These are phyloP conservation scores for Limenitis camilla DNA, from an alignment of 2,888 invertebrate genomes.

Conservation along the genomic window DNA sequence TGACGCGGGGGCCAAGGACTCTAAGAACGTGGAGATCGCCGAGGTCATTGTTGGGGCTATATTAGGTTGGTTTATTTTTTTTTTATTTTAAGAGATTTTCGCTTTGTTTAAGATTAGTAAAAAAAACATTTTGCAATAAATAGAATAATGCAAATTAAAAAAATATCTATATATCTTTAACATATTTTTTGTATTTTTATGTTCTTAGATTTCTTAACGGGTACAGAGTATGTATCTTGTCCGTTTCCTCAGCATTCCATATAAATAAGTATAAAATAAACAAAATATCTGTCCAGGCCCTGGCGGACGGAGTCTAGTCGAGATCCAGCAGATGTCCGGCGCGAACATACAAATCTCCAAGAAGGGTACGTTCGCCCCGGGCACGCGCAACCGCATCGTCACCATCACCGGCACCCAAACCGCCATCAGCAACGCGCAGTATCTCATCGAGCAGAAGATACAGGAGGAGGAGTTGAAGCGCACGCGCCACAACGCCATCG, in stretches of 20 bases:
- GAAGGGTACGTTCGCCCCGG: conserved; percentile 97
- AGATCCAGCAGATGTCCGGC: no score
- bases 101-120: not conserved
- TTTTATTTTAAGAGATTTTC: not conserved
- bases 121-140: no score
- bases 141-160: no score
- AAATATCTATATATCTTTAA: no score
- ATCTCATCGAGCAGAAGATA: conserved; percentile 97
- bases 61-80: conserved; percentile 77
- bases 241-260: no score
- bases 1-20: conserved; percentile 84
- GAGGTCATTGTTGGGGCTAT: conserved; percentile 98
- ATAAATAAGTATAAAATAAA: no score
- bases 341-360: conserved; percentile 99
- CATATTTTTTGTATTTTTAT: no score
- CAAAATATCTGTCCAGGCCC: no score
- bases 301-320: conserved; percentile 96
- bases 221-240: no score
- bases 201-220: no score
- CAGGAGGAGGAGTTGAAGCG: conserved; percentile 96
- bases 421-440: conserved; percentile 93
- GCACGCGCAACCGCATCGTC: conserved; percentile 97
- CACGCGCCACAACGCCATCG: conserved; percentile 89
- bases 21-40: conserved; percentile 94
- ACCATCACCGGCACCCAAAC: conserved; percentile 93